Percentiles rank a stretch among this genome's conserved stretches.
Evolutionary conservation across 1,140 invertebrate species (phyloP).

Genomic region (Melipona quadrifasciata): DNA sequence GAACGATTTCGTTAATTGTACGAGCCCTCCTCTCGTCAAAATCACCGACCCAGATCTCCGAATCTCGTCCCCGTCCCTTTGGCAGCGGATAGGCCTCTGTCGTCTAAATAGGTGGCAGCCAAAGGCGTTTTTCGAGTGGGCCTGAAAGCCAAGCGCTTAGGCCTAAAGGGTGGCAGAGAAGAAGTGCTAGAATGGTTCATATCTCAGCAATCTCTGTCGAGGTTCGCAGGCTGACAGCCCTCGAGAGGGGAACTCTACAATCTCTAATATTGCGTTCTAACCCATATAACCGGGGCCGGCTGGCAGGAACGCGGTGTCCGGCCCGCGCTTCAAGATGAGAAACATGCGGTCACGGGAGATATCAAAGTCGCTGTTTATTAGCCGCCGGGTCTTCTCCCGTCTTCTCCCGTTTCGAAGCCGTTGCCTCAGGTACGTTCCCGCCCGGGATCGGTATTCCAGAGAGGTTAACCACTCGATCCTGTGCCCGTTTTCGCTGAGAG

Average conservation of each 20-base stretch:
- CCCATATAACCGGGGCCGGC: conserved; percentile 60
- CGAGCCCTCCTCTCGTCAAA: conserved; percentile 70
- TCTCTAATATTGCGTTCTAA: conserved; percentile 75
- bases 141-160: conserved; percentile 44
- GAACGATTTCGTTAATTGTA: conserved; percentile 49
- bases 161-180: conserved; percentile 30
- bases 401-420: background rate
- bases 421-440: background rate
- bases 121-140: conserved; percentile 67
- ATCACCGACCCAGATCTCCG: conserved; percentile 80
- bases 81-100: conserved; percentile 68
- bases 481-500: background rate
- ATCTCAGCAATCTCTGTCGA: conserved; percentile 79
- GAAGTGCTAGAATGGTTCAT: conserved; percentile 71
- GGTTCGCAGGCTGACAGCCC: conserved; percentile 74
- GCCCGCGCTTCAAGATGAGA: conserved; percentile 20
- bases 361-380: conserved; percentile 34
- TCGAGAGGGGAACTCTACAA: conserved; percentile 71
- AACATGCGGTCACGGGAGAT: conserved; percentile 9
- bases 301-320: background rate
- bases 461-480: background rate
- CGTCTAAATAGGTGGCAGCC: conserved; percentile 75
- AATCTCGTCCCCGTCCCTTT: conserved; percentile 39
- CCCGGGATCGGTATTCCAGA: background rate
- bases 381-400: background rate